Evolutionary conservation across 1,140 invertebrate genomes (phyloP).

Genomic region (Grapholita molesta): DNA sequence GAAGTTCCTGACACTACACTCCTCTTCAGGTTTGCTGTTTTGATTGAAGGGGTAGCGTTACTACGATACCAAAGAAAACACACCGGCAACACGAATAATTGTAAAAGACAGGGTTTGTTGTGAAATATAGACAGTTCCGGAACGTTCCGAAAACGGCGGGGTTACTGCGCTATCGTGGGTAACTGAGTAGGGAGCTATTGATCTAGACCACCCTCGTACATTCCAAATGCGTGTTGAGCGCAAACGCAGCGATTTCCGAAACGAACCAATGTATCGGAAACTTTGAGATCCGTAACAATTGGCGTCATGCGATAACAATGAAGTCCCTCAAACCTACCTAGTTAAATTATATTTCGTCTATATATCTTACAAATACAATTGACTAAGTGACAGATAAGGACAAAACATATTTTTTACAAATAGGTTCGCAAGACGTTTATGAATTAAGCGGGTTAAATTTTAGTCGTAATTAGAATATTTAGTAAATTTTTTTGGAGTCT

Average conservation of each 20-base stretch:
- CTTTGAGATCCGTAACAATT: background rate
- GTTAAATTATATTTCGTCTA: too few species aligned
- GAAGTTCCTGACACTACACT: slow-evolving; percentile 15
- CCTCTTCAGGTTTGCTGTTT: background rate
- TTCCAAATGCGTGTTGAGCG: background rate
- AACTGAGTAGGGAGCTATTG: slow-evolving; percentile 64
- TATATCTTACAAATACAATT: too few species aligned
- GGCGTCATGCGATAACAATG: too few species aligned
- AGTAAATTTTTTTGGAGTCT: too few species aligned
- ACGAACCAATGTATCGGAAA: background rate
- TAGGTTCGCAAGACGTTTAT: too few species aligned
- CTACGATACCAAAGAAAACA: slow-evolving; percentile 37
- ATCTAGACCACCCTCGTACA: slow-evolving; percentile 34
- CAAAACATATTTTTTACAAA: too few species aligned
- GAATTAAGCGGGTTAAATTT: too few species aligned
- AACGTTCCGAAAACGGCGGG: slow-evolving; percentile 36
- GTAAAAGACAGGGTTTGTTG: slow-evolving; percentile 25
- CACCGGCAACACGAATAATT: slow-evolving; percentile 33
- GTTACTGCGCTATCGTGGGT: slow-evolving; percentile 63
- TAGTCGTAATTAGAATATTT: too few species aligned
- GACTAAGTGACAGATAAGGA: too few species aligned
- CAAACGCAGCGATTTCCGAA: background rate
- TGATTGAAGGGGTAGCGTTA: slow-evolving; percentile 33
- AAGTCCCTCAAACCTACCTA: too few species aligned
- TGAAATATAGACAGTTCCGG: slow-evolving; percentile 19